Evolutionary conservation across 2,888 invertebrate species (phyloP).

Genomic region (Agrilus mali): DNA sequence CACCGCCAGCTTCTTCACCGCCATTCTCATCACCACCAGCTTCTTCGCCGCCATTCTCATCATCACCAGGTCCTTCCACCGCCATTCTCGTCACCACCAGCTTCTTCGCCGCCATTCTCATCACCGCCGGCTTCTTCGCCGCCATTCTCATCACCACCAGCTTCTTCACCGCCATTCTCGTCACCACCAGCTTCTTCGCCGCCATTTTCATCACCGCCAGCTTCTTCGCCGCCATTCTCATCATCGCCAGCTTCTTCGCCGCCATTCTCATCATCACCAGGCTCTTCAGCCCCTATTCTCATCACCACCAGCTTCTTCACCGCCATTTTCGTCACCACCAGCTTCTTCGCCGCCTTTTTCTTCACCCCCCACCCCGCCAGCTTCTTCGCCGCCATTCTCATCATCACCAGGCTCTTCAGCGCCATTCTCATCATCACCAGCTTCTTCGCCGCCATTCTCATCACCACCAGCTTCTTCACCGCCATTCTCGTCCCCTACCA

Average conservation of each 20-base stretch:
- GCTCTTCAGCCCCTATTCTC: constrained; percentile 21
- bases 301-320: constrained; percentile 15
- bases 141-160: not conserved
- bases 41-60: not conserved
- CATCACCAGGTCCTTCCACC: not conserved
- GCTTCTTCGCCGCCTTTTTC: not conserved
- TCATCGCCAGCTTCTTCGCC: not conserved
- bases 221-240: not conserved
- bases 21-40: not conserved
- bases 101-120: not conserved
- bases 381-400: too few relatives aligned
- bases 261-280: not conserved
- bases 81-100: not conserved
- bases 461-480: not conserved
- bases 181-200: too few relatives aligned
- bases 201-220: not conserved
- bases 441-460: not conserved
- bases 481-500: not conserved
- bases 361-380: not conserved
- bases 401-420: too few relatives aligned
- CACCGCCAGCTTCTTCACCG: not conserved
- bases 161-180: not conserved
- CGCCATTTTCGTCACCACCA: not conserved
- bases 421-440: too few relatives aligned
- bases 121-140: not conserved